Percentiles rank a stretch among this genome's conserved stretches.
Conservation (phyloP, 2,797 vertebrate genomes). For the Natrix natrix region DNA sequence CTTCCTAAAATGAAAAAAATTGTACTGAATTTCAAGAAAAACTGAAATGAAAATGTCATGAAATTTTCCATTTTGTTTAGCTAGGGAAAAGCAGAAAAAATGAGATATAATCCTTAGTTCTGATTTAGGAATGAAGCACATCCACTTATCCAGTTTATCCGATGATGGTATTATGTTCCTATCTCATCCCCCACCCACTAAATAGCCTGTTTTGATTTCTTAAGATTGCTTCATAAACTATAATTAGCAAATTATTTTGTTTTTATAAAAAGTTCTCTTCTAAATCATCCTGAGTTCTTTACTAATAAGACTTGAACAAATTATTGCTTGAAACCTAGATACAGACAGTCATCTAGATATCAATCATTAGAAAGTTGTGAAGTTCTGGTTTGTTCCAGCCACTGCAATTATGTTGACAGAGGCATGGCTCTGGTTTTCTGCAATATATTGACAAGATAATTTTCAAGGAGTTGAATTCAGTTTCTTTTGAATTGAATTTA, state of each 20-base stretch:
- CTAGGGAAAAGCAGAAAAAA: neutral
- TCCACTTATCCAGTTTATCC: neutral
- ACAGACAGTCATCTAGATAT: neutral
- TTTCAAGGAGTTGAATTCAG: neutral
- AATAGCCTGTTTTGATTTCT: constrained; percentile 48
- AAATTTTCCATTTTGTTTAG: neutral
- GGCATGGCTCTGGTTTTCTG: neutral
- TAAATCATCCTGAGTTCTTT: constrained; percentile 58
- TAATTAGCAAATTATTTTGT: constrained; percentile 69
- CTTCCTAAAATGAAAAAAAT: neutral
- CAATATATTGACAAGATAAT: neutral
- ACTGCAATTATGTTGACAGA: neutral
- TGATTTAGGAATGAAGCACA: neutral
- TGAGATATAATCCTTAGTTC: neutral
- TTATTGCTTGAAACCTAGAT: constrained; percentile 64
- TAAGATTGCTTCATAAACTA: constrained; percentile 62
- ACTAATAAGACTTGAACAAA: constrained; percentile 24
- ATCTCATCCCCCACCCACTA: neutral
- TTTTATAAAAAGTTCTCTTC: constrained; percentile 63
- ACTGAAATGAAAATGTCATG: neutral
- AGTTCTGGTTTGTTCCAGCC: neutral
- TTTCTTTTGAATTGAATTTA: neutral
- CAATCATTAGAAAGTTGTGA: neutral
- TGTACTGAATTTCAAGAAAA: neutral
- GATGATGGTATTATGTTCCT: neutral